These are phyloP conservation scores for Meloidogyne hapla DNA, from an alignment of 1,140 invertebrate genomes.

Conservation along the genomic window DNA sequence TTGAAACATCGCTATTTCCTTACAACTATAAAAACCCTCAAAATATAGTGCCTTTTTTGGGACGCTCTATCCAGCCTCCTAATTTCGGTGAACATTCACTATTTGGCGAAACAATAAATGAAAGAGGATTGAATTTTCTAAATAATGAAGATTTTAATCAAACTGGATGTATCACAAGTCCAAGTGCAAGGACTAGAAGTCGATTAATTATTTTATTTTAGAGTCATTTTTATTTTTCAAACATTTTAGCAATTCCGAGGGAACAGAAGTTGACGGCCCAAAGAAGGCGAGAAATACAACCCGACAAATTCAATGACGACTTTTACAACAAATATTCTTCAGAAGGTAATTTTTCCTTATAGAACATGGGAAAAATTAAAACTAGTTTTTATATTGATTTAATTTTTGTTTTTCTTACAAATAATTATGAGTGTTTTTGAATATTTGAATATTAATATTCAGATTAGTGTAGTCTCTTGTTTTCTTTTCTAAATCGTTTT, in stretches of 20 bases:
- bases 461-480: too few relatives aligned
- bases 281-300: background rate
- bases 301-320: background rate
- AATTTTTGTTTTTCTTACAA: too few relatives aligned
- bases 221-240: too few relatives aligned
- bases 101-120: background rate
- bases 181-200: background rate
- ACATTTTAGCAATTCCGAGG: background rate
- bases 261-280: background rate
- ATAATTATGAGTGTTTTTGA: too few relatives aligned
- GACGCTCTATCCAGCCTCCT: background rate
- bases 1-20: background rate
- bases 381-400: too few relatives aligned
- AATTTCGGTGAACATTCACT: background rate
- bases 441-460: too few relatives aligned
- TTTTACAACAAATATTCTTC: background rate
- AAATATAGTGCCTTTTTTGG: slow-evolving; percentile 2
- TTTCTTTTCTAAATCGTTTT: too few relatives aligned
- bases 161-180: background rate
- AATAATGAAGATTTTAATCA: background rate
- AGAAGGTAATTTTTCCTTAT: too few relatives aligned
- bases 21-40: background rate
- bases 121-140: background rate
- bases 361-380: too few relatives aligned
- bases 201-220: background rate